Percentiles rank a stretch among this genome's conserved stretches.
Conservation (phyloP, 2,888 invertebrate species). For the Sarcophaga caerulescens region DNA sequence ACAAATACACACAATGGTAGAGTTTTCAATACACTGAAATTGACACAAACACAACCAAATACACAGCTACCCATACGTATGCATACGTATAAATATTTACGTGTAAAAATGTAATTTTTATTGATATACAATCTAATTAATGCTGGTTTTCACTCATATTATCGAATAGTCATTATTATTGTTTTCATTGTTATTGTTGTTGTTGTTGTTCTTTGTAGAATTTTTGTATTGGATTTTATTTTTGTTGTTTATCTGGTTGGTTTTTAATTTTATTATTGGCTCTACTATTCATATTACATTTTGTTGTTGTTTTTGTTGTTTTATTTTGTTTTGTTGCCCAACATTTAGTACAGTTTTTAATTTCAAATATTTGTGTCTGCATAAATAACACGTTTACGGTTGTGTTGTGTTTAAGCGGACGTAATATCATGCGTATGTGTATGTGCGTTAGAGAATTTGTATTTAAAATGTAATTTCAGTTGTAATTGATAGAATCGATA, state of each 20-base stretch:
- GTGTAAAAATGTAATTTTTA: constrained; percentile 48
- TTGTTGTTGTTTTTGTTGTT: background rate
- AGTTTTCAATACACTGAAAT: background rate
- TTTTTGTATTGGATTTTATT: background rate
- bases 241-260: background rate
- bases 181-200: constrained; percentile 19
- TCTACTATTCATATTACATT: background rate
- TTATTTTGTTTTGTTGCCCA: background rate
- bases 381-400: constrained; percentile 1
- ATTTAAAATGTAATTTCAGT: background rate
- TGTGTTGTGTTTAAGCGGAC: background rate
- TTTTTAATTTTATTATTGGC: constrained; percentile 30
- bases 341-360: background rate
- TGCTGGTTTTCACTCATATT: constrained; percentile 66
- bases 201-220: background rate
- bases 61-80: background rate
- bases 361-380: constrained; percentile 19
- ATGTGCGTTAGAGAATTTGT: background rate
- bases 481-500: constrained; percentile 26
- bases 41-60: background rate
- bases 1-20: background rate
- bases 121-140: constrained; percentile 72
- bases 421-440: background rate
- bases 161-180: constrained; percentile 42
- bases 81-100: background rate